Evolutionary conservation across 2,113 vertebrate species (phyloP), one percentile per base, ranked within the genome.

Genomic region (Hoplias malabaricus): DNA sequence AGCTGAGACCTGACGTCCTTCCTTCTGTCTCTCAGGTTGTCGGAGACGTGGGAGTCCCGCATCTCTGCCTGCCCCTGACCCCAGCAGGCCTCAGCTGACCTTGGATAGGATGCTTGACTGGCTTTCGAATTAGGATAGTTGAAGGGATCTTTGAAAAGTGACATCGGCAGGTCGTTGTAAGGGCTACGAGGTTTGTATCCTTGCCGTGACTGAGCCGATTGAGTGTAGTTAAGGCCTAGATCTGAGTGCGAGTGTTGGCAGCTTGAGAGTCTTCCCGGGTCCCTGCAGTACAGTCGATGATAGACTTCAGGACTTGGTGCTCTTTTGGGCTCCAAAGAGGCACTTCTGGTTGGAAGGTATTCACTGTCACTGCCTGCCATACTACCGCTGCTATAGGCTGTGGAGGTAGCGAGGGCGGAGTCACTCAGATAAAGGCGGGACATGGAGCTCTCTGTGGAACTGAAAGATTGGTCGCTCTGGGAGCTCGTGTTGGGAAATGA

Each of bases 381-480:
- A 69, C 57, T 84, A 75, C 90, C 86, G 2, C 89, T 89, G 86
- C 88, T 87, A 78, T 77, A 86, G 80, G 82, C 86, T 61, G 74
- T 71, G 1, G 62, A 79, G 66, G 40, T 0, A 31, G 48, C 73
- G 29, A 73, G 67, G 57, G 73, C 8, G 1, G 4, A 4, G 2
- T 90, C 89, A 9, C 82, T 86, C 69, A 88, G 66, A 80, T 73
- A 78, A 48, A 90, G 73, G 34, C 71, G 53, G 50, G 88, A 88
- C 70, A 88, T 25, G 46, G 70, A 73, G 66, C 74, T 46, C 13
- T 89, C 91, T 77, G 90, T 29, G 36, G 90, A 92, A 50, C 87
- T 43, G 34, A 89, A 88, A 3, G 88, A 87, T 38, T 89, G 88
- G 16, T 90, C 91, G 23, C 53, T 53, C 0, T 90, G 88, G 0